Evolutionary conservation across 2,797 vertebrate species (phyloP), one percentile per base, ranked within the genome.

Genomic region (Botia kubotai): DNA sequence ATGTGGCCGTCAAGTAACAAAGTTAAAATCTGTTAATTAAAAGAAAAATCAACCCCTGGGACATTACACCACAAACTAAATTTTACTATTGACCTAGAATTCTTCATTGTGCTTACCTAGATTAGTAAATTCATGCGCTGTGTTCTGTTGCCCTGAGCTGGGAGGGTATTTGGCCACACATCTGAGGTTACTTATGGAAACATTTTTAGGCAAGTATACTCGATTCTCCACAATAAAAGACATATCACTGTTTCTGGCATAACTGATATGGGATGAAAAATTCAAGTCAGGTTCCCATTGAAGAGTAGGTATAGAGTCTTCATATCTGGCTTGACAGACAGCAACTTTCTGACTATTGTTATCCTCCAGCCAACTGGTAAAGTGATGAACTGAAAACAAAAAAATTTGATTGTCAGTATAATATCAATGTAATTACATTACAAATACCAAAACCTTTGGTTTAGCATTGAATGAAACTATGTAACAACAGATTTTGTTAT

Each of bases 271-370:
- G 33, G 6, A 0, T 0, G 21, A 6, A 12, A 8, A 3, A 57
- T 84, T 87, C 33, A 29, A 82, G 0, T 0, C 0, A 0, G 78
- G 33, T 75, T 17, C 86, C 93, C 93, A 95, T 36, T 55, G 80
- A 77, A 95, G 87, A 36, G 55, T 87, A 74, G 93, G 90, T 7
- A 85, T 83, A 60, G 89, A 90, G 67, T 83, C 87, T 66, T 89
- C 92, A 57, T 65, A 19, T 19, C 78, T 84, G 10, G 91, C 91
- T 65, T 3, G 80, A 76, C 94, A 95, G 43, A 94, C 78, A 1
- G 90, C 93, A 80, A 88, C 79, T 5, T 0, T 67, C 75, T 33
- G 62, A 2, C 77, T 80, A 65, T 3, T 57, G 0, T 23, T 7
- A 2, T 0, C 0, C 43, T 90, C 85, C 0, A 90, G 7, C 85